Evolutionary conservation across 2,888 invertebrate genomes (phyloP).

Genomic region (Fragum fragum): DNA sequence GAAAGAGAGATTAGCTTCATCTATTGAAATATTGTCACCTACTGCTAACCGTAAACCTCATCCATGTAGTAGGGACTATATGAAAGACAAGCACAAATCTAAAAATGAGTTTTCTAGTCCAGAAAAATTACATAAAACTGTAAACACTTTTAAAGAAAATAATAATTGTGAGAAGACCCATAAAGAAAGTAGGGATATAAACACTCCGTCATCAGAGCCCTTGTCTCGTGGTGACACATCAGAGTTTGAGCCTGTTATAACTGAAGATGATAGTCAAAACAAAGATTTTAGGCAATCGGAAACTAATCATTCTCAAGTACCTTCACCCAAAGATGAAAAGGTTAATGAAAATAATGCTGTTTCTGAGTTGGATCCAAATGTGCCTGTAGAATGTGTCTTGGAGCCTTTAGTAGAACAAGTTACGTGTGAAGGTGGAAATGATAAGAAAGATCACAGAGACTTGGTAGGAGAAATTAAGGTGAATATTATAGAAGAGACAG

Average conservation of each 20-base stretch:
- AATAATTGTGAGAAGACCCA: not conserved
- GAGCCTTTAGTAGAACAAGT: not conserved
- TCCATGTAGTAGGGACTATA: not conserved
- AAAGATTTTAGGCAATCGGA: not conserved
- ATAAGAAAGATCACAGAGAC: not conserved
- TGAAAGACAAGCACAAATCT: not conserved
- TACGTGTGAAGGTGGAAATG: not conserved
- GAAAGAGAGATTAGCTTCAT: conserved; percentile 35
- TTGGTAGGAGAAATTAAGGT: conserved; percentile 11
- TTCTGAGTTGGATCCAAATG: not conserved
- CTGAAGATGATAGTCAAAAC: conserved; percentile 20
- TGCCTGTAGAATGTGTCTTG: no score
- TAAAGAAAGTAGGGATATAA: not conserved
- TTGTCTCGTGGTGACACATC: conserved; percentile 36
- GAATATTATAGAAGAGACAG: not conserved
- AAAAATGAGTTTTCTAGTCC: not conserved
- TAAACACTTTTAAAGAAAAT: not conserved
- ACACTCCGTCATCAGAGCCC: not conserved
- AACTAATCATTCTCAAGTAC: not conserved
- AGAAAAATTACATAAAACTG: not conserved
- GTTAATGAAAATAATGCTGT: not conserved
- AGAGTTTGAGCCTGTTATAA: conserved; percentile 44
- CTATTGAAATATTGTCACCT: conserved; percentile 41
- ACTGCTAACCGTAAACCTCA: conserved; percentile 31
- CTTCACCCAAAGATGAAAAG: not conserved